Evolutionary conservation across 2,113 vertebrate species (phyloP), one percentile per base, ranked within the genome.

Genomic region (Probosciger aterrimus): DNA sequence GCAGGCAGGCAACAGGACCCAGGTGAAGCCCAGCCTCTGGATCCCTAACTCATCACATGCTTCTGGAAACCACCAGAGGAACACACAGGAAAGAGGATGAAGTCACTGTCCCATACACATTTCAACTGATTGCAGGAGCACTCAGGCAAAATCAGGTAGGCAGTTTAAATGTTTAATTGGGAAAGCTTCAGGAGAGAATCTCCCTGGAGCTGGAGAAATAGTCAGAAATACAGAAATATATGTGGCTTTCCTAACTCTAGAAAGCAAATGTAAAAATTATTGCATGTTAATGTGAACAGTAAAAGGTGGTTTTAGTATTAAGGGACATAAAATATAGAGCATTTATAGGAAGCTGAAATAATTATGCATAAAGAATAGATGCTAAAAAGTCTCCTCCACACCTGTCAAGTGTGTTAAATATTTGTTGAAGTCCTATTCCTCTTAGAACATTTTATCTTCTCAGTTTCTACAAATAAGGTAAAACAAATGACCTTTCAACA

Each of bases 31-130:
- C 83, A 77, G 44, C 81, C 90, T 76, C 88, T 17, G 2, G 41
- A 94, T 92, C n/a, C 49, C 83, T 60, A 92, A 49, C 93, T 97
- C 97, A 96, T 97, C 97, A 98, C 97, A 98, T 98, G 97, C 97
- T 97, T 95, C 62, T 94, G 94, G 98, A 98, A 98, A 93, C 35
- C 71, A 86, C 96, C 74, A 96, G 96, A 92, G 4, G 6, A 87
- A 86, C 82, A 94, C 86, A 95, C 53, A 57, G 65, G 85, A 94
- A 90, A 97, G 88, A 82, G 92, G 75, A 46, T 84, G 93, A 55
- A 91, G 77, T 95, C 85, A 86, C 60, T 46, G 20, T 91, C 37
- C 76, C 41, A 12, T 49, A 71, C 82, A 88, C 52, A 70, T 62
- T 87, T 57, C 94, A 88, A 28, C 80, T 84, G 84, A 84, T 53